Evolutionary conservation across 2,113 vertebrate genomes (phyloP).

Genomic region (Pungitius pungitius): DNA sequence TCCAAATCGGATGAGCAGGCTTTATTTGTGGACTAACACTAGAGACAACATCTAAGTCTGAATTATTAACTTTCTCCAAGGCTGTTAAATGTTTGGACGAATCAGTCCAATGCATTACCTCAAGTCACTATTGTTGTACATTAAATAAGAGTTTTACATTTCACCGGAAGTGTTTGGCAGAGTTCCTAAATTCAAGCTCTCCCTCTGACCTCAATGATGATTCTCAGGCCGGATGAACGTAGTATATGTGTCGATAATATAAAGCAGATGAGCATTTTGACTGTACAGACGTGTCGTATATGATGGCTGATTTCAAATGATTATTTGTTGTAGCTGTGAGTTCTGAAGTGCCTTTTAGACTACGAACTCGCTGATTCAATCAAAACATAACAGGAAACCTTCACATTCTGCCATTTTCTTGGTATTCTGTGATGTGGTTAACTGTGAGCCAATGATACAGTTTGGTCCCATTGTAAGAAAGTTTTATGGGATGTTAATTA

Average conservation of each 20-base stretch:
- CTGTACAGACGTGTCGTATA: conserved; percentile 7
- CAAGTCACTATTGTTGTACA: conserved; percentile 21
- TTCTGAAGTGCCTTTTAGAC: conserved; percentile 72
- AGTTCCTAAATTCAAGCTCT: conserved; percentile 26
- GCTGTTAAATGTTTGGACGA: not conserved
- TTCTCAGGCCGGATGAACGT: conserved; percentile 35
- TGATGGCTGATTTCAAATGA: conserved; percentile 17
- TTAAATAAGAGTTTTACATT: conserved; percentile 6
- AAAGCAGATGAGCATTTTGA: conserved; percentile 14
- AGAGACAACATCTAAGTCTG: not conserved
- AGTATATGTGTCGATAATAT: conserved; percentile 11
- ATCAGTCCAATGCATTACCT: conserved; percentile 7
- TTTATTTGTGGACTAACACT: not conserved
- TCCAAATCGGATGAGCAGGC: not conserved
- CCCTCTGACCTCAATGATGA: conserved; percentile 53
- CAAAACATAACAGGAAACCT: conserved; percentile 34
- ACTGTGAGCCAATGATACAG: conserved; percentile 28
- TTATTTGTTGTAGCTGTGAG: conserved; percentile 47
- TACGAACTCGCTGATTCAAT: conserved; percentile 41
- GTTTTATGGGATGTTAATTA: conserved; percentile 18
- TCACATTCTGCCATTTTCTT: conserved; percentile 10
- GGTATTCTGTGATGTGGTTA: conserved; percentile 37
- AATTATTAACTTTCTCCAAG: not conserved
- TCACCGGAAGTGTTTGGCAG: conserved; percentile 17
- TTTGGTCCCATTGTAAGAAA: conserved; percentile 29